Conservation (phyloP, 2,888 invertebrate species). For the Macropis europaea region DNA sequence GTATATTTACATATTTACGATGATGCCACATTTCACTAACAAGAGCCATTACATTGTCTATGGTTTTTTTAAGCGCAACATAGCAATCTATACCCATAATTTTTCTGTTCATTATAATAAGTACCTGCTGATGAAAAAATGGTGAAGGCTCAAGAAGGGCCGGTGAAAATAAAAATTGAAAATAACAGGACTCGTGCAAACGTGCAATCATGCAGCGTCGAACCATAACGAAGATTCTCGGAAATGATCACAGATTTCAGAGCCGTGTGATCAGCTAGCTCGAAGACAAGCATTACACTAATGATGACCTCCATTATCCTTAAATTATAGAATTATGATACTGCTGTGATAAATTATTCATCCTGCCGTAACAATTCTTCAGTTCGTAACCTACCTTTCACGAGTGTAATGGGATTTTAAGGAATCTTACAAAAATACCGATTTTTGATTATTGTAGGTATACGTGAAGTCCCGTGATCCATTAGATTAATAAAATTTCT, state of each 20-base stretch:
- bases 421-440: background rate
- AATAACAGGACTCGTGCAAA: constrained; percentile 78
- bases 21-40: constrained; percentile 6
- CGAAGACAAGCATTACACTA: constrained; percentile 77
- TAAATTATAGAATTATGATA: constrained; percentile 77
- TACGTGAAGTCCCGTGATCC: no score
- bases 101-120: constrained; percentile 70
- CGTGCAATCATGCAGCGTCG: constrained; percentile 73
- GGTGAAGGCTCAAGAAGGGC: constrained; percentile 45
- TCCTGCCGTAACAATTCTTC: constrained; percentile 36
- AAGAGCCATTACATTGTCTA: constrained; percentile 23
- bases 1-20: no score
- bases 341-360: constrained; percentile 73
- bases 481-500: no score
- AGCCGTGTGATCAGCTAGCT: constrained; percentile 66
- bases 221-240: constrained; percentile 60
- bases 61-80: constrained; percentile 54
- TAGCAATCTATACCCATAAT: constrained; percentile 61
- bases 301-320: constrained; percentile 75
- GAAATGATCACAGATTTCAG: constrained; percentile 67
- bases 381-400: constrained; percentile 8
- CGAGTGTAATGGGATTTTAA: background rate
- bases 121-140: constrained; percentile 63
- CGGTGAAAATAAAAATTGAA: constrained; percentile 74
- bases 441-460: no score